phyloP scores from a whole-genome alignment of 2,797 vertebrate genomes.

The Acipenser oxyrinchus region DNA sequence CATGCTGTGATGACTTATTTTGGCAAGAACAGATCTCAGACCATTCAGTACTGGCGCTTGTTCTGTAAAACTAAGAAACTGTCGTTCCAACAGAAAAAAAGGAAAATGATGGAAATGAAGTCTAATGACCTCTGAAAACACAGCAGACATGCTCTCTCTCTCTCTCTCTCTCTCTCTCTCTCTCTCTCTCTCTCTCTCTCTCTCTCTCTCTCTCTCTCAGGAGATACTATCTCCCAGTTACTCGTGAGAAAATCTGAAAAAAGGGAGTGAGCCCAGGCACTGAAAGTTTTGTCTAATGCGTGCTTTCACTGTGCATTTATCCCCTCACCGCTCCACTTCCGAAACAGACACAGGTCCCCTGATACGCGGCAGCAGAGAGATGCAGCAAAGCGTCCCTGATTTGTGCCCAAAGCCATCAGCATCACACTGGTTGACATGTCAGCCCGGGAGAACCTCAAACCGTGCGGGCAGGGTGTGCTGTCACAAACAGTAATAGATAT shows the following conservation, averaged over 20 bases:
- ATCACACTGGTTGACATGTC: conserved; percentile 71
- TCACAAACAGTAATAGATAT: conserved; percentile 88
- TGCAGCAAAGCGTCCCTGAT: conserved; percentile 83
- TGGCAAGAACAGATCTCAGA: too few species aligned
- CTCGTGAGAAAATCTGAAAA: conserved; percentile 5
- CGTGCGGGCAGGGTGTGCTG: conserved; percentile 62
- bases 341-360: conserved; percentile 24
- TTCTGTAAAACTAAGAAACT: too few species aligned
- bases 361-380: conserved; percentile 41
- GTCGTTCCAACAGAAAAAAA: neutral
- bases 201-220: conserved; percentile 8
- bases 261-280: conserved; percentile 5
- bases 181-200: conserved; percentile 11
- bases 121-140: conserved; percentile 21
- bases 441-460: conserved; percentile 67
- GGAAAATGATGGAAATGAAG: conserved; percentile 3
- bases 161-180: conserved; percentile 20
- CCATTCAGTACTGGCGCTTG: too few species aligned
- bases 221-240: neutral
- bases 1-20: too few species aligned
- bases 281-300: conserved; percentile 23
- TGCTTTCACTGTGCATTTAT: conserved; percentile 16
- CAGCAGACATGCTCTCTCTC: conserved; percentile 10
- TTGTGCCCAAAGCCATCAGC: conserved; percentile 82
- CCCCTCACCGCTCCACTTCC: conserved; percentile 3